A percentile compares a stretch with the other conserved stretches of the same genome.
Evolutionary conservation across 2,888 invertebrate genomes (phyloP).

Genomic region (Tachystola acroxantha): DNA sequence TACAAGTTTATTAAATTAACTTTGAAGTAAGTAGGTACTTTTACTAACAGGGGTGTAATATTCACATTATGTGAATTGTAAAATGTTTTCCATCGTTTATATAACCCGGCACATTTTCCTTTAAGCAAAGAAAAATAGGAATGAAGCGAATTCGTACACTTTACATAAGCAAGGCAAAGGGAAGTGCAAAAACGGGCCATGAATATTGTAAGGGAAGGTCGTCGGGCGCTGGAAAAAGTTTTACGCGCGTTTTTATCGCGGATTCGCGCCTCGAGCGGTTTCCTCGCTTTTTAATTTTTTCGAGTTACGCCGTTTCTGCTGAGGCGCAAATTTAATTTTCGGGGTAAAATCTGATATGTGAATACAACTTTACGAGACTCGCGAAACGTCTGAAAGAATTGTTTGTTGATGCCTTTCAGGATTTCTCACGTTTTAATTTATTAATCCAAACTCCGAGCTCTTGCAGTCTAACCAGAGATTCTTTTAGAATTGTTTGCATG

Average conservation of each 20-base stretch:
- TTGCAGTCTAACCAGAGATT: too few relatives aligned
- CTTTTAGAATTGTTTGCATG: too few relatives aligned
- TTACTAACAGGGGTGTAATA: too few relatives aligned
- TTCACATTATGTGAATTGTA: too few relatives aligned
- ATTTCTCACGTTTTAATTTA: too few relatives aligned
- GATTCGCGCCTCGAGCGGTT: not conserved
- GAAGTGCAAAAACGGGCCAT: conserved; percentile 6
- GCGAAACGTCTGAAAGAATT: not conserved
- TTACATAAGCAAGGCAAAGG: not conserved
- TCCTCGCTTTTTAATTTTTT: not conserved
- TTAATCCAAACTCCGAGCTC: too few relatives aligned
- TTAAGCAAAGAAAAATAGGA: conserved; percentile 1
- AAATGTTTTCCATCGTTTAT: not conserved
- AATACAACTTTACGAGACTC: not conserved
- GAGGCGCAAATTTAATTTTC: conserved; percentile 2
- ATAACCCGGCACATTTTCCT: not conserved
- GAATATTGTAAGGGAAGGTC: conserved; percentile 8
- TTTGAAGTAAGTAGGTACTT: too few relatives aligned
- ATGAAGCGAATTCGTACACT: not conserved
- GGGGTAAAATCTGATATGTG: not conserved
- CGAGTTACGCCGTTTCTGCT: conserved; percentile 1
- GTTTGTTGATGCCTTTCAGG: not conserved
- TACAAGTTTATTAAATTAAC: too few relatives aligned
- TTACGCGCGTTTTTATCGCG: conserved; percentile 1
- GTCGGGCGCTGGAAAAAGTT: conserved; percentile 1